Percentiles rank a stretch among this genome's conserved stretches.
phyloP scores from a whole-genome alignment of 2,888 invertebrate species.

The Fabriciana adippe region DNA sequence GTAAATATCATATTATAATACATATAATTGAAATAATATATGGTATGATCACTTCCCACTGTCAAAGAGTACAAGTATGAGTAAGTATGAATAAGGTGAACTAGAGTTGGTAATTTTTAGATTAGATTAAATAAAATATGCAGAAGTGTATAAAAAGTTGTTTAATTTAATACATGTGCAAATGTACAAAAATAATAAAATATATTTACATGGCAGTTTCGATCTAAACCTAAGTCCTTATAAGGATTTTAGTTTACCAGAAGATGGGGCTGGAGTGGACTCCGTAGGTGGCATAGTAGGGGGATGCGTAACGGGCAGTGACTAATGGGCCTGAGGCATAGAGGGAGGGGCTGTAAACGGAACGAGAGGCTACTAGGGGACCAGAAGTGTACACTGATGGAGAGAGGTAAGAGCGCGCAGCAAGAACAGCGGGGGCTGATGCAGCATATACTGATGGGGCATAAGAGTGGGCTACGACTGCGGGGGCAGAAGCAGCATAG shows the following conservation, averaged over 20 bases:
- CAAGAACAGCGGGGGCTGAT: conserved; percentile 33
- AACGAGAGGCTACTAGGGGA: conserved; percentile 31
- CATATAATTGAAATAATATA: not conserved
- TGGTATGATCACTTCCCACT: not conserved
- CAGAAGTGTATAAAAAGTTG: conserved; percentile 24
- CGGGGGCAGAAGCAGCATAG: conserved; percentile 43
- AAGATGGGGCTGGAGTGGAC: conserved; percentile 34
- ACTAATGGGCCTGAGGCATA: conserved; percentile 41
- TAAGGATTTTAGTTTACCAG: conserved; percentile 33
- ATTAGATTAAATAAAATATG: conserved; percentile 21
- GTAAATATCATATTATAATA: not conserved
- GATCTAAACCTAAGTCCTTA: conserved; percentile 22
- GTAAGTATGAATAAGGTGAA: conserved; percentile 21
- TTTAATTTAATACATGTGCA: conserved; percentile 37
- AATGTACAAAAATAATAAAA: conserved; percentile 33
- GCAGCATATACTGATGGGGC: conserved; percentile 43
- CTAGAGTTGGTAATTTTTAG: conserved; percentile 24
- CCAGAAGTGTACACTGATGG: conserved; percentile 34
- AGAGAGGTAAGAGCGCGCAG: conserved; percentile 45
- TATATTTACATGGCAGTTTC: conserved; percentile 38
- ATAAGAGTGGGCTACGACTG: conserved; percentile 43
- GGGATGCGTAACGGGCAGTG: conserved; percentile 27
- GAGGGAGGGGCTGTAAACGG: conserved; percentile 33
- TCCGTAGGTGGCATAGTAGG: conserved; percentile 34
- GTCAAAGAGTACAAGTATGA: not conserved